phyloP scores from a whole-genome alignment of 30 jellyfish, hydroid and myxozoan genomes.

The Hydractinia echinata region DNA sequence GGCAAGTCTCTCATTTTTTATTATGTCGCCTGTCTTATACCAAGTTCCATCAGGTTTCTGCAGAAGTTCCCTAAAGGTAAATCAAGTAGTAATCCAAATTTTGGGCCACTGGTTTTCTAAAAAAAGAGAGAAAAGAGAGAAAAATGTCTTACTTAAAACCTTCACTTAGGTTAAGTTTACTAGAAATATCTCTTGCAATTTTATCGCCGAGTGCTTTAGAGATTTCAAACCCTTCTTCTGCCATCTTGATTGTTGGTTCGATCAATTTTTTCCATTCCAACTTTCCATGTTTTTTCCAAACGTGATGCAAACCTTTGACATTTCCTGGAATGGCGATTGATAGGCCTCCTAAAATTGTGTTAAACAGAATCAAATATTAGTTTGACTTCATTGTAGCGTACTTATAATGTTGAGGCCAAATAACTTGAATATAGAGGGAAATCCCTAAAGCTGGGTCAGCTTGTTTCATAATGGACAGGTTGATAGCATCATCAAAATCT shows the following conservation, averaged over 20 bases:
- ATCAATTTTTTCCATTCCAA: conserved; percentile 76
- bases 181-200: neutral
- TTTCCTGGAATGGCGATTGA: conserved; percentile 97
- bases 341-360: conserved; percentile 82
- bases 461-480: too few relatives aligned
- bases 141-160: neutral
- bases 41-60: conserved; percentile 30
- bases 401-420: too few relatives aligned
- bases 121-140: too few relatives aligned
- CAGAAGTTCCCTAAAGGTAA: conserved; percentile 6
- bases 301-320: conserved; percentile 52
- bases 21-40: conserved; percentile 25
- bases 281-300: conserved; percentile 81
- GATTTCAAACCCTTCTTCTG: conserved; percentile 78
- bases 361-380: too few relatives aligned
- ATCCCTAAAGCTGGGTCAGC: too few relatives aligned
- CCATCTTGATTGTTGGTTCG: conserved; percentile 78
- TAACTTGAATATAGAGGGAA: too few relatives aligned
- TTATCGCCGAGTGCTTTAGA: conserved; percentile 57
- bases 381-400: too few relatives aligned
- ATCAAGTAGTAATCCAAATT: too few relatives aligned
- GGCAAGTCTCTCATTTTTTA: conserved; percentile 38
- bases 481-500: too few relatives aligned
- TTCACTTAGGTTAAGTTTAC: neutral
- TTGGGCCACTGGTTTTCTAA: too few relatives aligned